Base-by-base conservation (phyloP, 2,888 invertebrate species). In the Chrysolina oricalcia region DNA sequence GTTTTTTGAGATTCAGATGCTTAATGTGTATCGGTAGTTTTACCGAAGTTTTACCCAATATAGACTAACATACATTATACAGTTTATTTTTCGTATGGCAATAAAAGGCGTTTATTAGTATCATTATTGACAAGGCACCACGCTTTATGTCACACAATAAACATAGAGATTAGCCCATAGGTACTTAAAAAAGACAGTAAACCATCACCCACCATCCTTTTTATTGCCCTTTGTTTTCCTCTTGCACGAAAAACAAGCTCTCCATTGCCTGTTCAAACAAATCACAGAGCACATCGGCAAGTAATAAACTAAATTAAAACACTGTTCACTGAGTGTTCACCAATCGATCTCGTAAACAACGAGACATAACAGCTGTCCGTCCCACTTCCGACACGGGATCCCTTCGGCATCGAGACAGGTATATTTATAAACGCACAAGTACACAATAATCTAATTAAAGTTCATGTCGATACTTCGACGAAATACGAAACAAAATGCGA, bases 261-360 rank as follows among this genome's bases (percentile, higher is more conserved):
- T 80, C 19, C 74, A 70, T 76, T 82, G 81, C 67, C 81, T 77
- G 66, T 78, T 80, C 56, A 83, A 67, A 75, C 83, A 84, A 70
- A 82, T 81, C 67, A 82, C 78, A 40, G 83, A 84, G 69, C 80
- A 81, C 80, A 84, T 82, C 75, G 17, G 56, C n/a, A n/a, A n/a
- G 59, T 21, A 59, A 27, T 35, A 35, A 59, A 59, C 59, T 35
- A 35, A 59, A 59, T 59, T 59, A 59, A 70, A 70, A 70, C 62
- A 70, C 46, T 11, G 21, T 10, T 35, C 21, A 15, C 50, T 13
- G n/a, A n/a, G n/a, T n/a, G n/a, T n/a, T 46, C 11, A 2, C 2
- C n/a, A 8, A 59, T 59, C 59, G 59, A 27, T 59, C 35, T 27
- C 1, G 56, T 56, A 56, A 21, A 56, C 56, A 56, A 56, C 48